Evolutionary conservation across 2,888 invertebrate species (phyloP), one percentile per base, ranked within the genome.

Genomic region (Alloplasta piceator): DNA sequence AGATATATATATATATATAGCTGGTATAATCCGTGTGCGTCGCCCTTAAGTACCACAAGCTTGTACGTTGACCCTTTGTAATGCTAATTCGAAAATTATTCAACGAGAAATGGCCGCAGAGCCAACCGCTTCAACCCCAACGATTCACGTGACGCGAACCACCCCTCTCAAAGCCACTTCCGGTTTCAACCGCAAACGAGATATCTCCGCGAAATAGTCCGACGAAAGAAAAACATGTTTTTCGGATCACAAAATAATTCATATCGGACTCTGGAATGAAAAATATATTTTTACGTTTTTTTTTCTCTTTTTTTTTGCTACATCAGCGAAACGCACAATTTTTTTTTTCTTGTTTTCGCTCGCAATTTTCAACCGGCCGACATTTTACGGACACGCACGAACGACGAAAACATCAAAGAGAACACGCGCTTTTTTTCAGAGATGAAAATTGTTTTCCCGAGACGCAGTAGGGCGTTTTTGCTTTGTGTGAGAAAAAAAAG

Each of bases 11-110:
- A 46, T n/a, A 50, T n/a, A n/a, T n/a, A n/a, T 26, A 5, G 5
- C 26, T 7, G 16, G 36, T 16, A 52, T 55, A 6, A 9, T 26
- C 63, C 55, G 14, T 46, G 60, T 12, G 7, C 38, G 50, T 60
- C 48, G 36, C 43, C 56, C 50, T 56, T 77, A 61, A 76, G 73
- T 77, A 67, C 73, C 48, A 64, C 78, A 78, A 82, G 71, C 74
- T 78, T 60, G 78, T 56, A 52, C 52, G 85, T 86, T 26, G 26
- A 26, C 26, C 84, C 88, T 89, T 89, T 90, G 88, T 89, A 86
- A 90, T 89, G 89, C 89, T 89, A 90, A 90, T 89, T 85, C 84
- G 84, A 84, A 85, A 86, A 89, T 89, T 89, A 89, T 88, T 88
- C 74, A 75, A 82, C 66, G 48, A 52, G 26, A 60, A 41, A 67